Evolutionary conservation across 2,113 vertebrate genomes (phyloP).

Genomic region (Rhinolophus ferrumequinum): DNA sequence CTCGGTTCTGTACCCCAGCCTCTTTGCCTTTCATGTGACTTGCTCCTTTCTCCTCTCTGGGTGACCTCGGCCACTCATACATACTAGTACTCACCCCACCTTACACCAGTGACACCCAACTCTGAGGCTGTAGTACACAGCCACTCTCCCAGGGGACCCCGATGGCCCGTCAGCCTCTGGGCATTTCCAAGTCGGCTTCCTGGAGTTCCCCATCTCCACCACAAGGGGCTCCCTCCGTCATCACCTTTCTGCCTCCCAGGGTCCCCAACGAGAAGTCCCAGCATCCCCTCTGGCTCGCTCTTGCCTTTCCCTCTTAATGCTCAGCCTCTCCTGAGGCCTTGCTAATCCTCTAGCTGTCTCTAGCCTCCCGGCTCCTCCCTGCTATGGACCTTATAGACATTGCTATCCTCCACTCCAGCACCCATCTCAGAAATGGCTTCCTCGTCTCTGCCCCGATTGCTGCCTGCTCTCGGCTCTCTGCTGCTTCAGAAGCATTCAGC

Average conservation of each 20-base stretch:
- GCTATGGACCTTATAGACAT: background rate
- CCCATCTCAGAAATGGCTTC: background rate
- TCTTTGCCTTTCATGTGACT: background rate
- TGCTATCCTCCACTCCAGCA: background rate
- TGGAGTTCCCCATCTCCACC: background rate
- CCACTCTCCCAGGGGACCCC: background rate
- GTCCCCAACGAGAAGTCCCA: background rate
- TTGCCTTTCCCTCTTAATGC: background rate
- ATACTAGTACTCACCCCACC: too few species aligned
- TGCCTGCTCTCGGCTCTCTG: background rate
- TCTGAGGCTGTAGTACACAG: background rate
- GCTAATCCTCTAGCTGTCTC: background rate
- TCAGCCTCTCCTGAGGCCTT: background rate
- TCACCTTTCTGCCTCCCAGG: background rate
- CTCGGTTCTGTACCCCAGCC: background rate
- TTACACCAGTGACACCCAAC: background rate
- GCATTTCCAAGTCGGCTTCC: background rate
- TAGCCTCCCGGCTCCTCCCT: too few species aligned
- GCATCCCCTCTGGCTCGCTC: background rate
- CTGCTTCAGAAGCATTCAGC: background rate
- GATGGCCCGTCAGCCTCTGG: background rate
- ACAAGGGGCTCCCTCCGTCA: background rate
- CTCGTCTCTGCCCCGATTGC: background rate
- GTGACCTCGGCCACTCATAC: background rate
- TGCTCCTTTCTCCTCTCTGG: background rate